Base-by-base conservation (phyloP, 2,888 invertebrate species). In the Latheticus oryzae region DNA sequence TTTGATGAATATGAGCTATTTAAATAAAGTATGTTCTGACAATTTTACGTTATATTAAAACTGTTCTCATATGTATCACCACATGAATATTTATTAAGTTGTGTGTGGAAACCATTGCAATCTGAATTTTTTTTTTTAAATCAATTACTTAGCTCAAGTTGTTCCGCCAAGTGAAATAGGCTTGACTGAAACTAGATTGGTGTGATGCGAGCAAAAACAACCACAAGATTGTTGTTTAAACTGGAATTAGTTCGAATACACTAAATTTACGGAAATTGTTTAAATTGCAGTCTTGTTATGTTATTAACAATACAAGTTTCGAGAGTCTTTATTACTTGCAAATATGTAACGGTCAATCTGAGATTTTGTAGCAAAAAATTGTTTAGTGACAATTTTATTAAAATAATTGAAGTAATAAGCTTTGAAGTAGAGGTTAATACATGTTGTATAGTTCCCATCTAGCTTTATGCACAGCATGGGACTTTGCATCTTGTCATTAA, bases 261-360 rank as follows among this genome's bases (percentile, higher is more conserved):
- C 43, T 54, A 45, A 45, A 16, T 24, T 54, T 19, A 45, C 45
- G 54, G 45, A 37, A 54, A 54, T 54, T 54, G 45, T 54, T 54
- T 37, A 54, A 54, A 54, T 54, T 54, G 26, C 37, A 11, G 35
- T 8, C 28, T 54, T 26, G 45, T 43, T 54, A 45, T 21, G 35
- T 45, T 54, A 54, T 54, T 54, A 54, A 54, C 45, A 37, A 42
- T 11, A 23, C 45, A 35, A 35, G 19, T 28, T 51, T 21, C 40
- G 30, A 30, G 51, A 38, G 11, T 30, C 51, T 21, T 40, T 51
- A 26, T 50, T 37, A 15, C 9, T 7, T 21, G 24, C 3, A 19
- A 26, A 21, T 15, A 24, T 24, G 35, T 15, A 30, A 24, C 43
- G 43, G 28, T 7, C 11, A 24, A 17, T 13, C 5, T 48, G 48